Percentiles rank a stretch among this genome's conserved stretches.
Conservation (phyloP, 2,888 invertebrate species). For the Mesochorus sp. region DNA sequence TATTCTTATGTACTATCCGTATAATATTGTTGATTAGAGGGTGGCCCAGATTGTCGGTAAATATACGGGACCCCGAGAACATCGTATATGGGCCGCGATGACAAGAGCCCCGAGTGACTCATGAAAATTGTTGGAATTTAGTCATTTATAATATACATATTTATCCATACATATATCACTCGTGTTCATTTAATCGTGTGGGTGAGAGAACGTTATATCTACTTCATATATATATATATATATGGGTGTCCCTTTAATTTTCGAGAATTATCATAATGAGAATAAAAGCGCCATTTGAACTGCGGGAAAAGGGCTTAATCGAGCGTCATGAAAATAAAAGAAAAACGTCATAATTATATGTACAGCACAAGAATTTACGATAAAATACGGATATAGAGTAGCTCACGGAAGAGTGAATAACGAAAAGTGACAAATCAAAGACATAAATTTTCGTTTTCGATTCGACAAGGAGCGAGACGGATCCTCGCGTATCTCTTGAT, state of each 20-base stretch:
- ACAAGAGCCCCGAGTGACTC: slow-evolving; percentile 59
- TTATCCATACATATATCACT: not conserved
- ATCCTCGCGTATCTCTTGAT: slow-evolving; percentile 54
- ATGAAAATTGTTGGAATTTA: slow-evolving; percentile 61
- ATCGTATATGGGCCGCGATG: slow-evolving; percentile 13
- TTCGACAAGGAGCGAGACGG: slow-evolving; percentile 1
- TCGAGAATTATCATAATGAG: not conserved
- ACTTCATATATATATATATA: not conserved
- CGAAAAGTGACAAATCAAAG: not conserved
- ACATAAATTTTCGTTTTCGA: slow-evolving; percentile 46
- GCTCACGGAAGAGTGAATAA: not conserved
- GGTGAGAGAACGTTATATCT: no score
- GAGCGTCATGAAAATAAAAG: no score
- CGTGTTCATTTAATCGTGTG: no score
- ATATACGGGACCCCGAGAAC: slow-evolving; percentile 41
- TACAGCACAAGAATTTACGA: not conserved
- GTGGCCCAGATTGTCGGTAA: slow-evolving; percentile 66
- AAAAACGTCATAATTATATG: no score
- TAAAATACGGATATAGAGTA: no score
- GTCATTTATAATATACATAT: no score
- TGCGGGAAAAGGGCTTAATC: no score
- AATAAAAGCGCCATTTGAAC: no score
- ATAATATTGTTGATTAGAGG: slow-evolving; percentile 57
- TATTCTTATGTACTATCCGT: slow-evolving; percentile 37
- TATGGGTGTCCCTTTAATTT: not conserved